Percentiles rank a stretch among this genome's conserved stretches.
These are phyloP conservation scores for Lethocerus indicus DNA, from an alignment of 1,140 invertebrate genomes.

Conservation along the genomic window DNA sequence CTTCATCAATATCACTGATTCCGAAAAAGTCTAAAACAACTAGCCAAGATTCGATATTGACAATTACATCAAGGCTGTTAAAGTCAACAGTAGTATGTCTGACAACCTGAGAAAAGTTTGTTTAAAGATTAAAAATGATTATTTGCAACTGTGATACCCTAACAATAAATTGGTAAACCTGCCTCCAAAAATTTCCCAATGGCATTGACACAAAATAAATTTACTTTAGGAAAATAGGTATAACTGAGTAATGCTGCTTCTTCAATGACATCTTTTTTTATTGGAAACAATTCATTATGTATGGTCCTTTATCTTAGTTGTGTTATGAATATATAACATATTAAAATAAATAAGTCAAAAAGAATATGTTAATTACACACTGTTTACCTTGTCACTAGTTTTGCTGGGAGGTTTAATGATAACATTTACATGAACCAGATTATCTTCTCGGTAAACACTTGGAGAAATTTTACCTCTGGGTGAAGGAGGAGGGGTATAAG, in stretches of 20 bases:
- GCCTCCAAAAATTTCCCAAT: too few relatives aligned
- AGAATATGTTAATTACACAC: background rate
- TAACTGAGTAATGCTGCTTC: too few relatives aligned
- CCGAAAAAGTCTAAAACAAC: slow-evolving; percentile 85
- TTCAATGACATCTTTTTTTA: too few relatives aligned
- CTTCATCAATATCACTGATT: slow-evolving; percentile 33
- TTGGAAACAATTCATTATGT: too few relatives aligned
- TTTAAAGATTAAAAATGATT: too few relatives aligned
- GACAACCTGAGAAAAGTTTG: slow-evolving; percentile 28
- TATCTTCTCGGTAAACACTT: slow-evolving; percentile 22
- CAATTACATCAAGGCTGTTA: slow-evolving; percentile 74
- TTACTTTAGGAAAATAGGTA: too few relatives aligned
- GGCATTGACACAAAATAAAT: too few relatives aligned
- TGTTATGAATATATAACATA: background rate
- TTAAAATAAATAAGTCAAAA: background rate
- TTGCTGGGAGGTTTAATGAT: slow-evolving; percentile 30
- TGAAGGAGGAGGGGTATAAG: slow-evolving; percentile 55
- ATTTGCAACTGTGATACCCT: too few relatives aligned
- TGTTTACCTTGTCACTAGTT: background rate
- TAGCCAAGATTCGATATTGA: slow-evolving; percentile 88
- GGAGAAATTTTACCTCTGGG: slow-evolving; percentile 25
- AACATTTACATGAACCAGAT: slow-evolving; percentile 42
- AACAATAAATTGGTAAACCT: too few relatives aligned
- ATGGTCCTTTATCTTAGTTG: too few relatives aligned
- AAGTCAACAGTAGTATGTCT: slow-evolving; percentile 61